Conservation (phyloP, 2,797 vertebrate genomes). For the Helicolenus hilgendorfi region DNA sequence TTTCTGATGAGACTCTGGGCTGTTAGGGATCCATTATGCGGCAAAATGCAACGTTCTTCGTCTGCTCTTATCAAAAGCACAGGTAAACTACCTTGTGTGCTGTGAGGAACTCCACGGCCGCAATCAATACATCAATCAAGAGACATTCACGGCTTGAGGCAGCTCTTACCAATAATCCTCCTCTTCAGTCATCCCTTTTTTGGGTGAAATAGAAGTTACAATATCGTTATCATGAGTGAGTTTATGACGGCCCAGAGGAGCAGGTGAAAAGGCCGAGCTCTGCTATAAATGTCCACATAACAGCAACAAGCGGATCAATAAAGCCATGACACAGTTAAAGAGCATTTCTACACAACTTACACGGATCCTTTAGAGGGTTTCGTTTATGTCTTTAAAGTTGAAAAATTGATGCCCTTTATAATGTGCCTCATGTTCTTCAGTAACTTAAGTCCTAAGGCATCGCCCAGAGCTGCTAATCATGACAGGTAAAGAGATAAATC, state of each 20-base stretch:
- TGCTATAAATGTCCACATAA: slow-evolving; percentile 23
- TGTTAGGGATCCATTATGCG: slow-evolving; percentile 45
- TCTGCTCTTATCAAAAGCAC: slow-evolving; percentile 39
- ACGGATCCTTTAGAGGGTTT: not conserved
- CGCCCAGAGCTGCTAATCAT: slow-evolving; percentile 38
- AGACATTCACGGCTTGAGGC: slow-evolving; percentile 33
- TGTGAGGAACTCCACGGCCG: slow-evolving; percentile 16
- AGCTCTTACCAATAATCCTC: slow-evolving; percentile 37
- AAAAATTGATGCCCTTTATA: slow-evolving; percentile 23
- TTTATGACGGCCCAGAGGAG: slow-evolving; percentile 28
- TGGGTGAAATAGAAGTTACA: slow-evolving; percentile 29
- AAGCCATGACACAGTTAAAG: slow-evolving; percentile 4
- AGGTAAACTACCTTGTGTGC: slow-evolving; percentile 47
- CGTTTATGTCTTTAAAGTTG: slow-evolving; percentile 26
- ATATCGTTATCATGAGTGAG: slow-evolving; percentile 46
- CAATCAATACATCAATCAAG: slow-evolving; percentile 69
- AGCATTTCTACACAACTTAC: slow-evolving; percentile 20
- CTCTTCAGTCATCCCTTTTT: slow-evolving; percentile 36
- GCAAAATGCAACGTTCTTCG: slow-evolving; percentile 44
- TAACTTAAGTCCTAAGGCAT: slow-evolving; percentile 36
- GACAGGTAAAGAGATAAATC: slow-evolving; percentile 24
- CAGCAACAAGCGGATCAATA: slow-evolving; percentile 58
- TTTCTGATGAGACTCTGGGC: slow-evolving; percentile 51
- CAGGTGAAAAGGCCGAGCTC: not conserved
- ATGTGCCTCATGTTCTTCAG: slow-evolving; percentile 9